Evolutionary conservation across 2,888 invertebrate genomes (phyloP).

Genomic region (Synergus laeviventris): DNA sequence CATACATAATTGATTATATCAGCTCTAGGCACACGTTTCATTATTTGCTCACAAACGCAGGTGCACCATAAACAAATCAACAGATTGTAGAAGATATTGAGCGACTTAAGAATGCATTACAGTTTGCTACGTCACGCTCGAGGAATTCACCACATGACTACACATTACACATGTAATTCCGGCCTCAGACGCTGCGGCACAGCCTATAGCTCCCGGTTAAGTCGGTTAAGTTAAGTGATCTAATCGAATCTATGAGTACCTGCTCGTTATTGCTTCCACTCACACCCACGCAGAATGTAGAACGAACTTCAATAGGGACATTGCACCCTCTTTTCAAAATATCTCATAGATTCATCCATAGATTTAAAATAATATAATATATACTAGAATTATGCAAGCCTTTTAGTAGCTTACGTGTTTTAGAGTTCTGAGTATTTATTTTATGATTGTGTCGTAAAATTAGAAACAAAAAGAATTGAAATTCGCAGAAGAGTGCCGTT

Average conservation of each 20-base stretch:
- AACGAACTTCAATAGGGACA: not conserved
- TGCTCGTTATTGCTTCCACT: conserved; percentile 53
- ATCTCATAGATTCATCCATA: not conserved
- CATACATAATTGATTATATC: not conserved
- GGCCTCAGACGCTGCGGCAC: conserved; percentile 44
- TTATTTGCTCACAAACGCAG: not conserved
- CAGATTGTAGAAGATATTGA: conserved; percentile 1
- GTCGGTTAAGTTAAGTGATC: conserved; percentile 45
- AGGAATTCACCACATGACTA: conserved; percentile 48
- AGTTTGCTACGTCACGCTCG: conserved; percentile 50
- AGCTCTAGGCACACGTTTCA: conserved; percentile 34
- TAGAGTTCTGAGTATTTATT: not conserved
- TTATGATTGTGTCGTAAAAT: not conserved
- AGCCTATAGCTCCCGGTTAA: conserved; percentile 30
- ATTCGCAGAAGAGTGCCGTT: not conserved
- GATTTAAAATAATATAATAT: too few species aligned
- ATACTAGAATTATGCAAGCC: not conserved
- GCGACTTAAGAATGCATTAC: conserved; percentile 2
- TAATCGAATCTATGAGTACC: conserved; percentile 57
- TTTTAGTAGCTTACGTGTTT: not conserved
- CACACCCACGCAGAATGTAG: not conserved
- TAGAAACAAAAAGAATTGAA: not conserved
- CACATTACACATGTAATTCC: conserved; percentile 51
- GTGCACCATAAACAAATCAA: not conserved
- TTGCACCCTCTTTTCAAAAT: not conserved